Evolutionary conservation across 2,797 vertebrate species (phyloP).

Genomic region (Amphiprion clarkii): DNA sequence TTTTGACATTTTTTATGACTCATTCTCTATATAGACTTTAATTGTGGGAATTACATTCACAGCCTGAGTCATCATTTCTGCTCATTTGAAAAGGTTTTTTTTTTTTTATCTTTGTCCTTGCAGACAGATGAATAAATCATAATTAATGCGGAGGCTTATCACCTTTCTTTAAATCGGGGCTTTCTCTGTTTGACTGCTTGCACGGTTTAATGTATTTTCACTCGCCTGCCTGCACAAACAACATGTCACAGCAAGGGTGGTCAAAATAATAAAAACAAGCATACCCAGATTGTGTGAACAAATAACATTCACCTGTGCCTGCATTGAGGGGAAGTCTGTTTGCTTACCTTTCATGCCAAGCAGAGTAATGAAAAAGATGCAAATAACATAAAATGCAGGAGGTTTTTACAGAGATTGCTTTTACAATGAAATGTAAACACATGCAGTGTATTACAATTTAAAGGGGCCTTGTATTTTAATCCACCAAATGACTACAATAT

Average conservation of each 20-base stretch:
- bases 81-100: slow-evolving; percentile 4
- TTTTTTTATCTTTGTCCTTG: slow-evolving; percentile 52
- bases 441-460: slow-evolving; percentile 36
- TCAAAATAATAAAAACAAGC: neutral
- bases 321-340: neutral
- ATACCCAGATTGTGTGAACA: slow-evolving; percentile 10
- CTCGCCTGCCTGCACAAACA: neutral
- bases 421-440: slow-evolving; percentile 32
- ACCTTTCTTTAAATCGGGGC: slow-evolving; percentile 24
- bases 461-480: slow-evolving; percentile 37
- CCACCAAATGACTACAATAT: slow-evolving; percentile 48
- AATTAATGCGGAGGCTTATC: slow-evolving; percentile 49
- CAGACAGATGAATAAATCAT: slow-evolving; percentile 38
- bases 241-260: neutral
- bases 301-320: slow-evolving; percentile 6
- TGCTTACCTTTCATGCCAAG: slow-evolving; percentile 6
- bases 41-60: slow-evolving; percentile 12
- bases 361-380: neutral
- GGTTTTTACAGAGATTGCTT: slow-evolving; percentile 16
- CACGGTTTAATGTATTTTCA: slow-evolving; percentile 28
- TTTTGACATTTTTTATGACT: slow-evolving; percentile 20
- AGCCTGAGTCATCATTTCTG: slow-evolving; percentile 25
- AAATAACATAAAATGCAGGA: slow-evolving; percentile 12
- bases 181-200: slow-evolving; percentile 3
- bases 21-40: slow-evolving; percentile 6